Base-by-base conservation (phyloP, 64 coral and sea anemone species). In the Dendrophyllia cribrosa region DNA sequence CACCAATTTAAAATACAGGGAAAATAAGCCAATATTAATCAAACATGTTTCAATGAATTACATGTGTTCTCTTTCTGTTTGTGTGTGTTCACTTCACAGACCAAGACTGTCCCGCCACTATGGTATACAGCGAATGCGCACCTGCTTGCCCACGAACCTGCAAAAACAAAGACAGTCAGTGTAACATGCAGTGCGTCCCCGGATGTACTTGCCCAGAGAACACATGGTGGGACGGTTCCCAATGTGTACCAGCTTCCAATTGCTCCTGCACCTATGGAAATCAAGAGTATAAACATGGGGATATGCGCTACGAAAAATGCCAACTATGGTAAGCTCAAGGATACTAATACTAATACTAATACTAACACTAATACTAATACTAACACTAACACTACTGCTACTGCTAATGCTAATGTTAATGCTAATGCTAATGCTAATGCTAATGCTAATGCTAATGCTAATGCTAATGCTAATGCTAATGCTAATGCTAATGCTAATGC, bases 251-350 rank as follows among this genome's bases (percentile, higher is more conserved):
- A n/a, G 8, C 45, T 9, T 43, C 17, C 10, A 47, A 23, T 6
- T 84, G 80, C 17, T 45, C 80, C 17, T 84, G 80, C n/a, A 66
- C 65, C n/a, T 47, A 84, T 51, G 59, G 20, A 21, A 19, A 47
- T 1, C 17, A 14, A 22, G 6, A 15, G 4, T 84, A 84, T 65
- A 48, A 51, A 14, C 61, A 84, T 16, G 62, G 45, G 3, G 9
- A 23, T 23, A 48, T 50, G 20, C 80, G 60, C 64, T 67, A 67
- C 58, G 62, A 68, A 51, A 7, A 19, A n/a, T 68, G 80, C 45
- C 16, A 84, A 84, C 59, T 51, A 9, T 84, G 80, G 80, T 84
- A 25, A 84, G 80, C 7, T 19, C 53, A 51, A 15, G 4, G 45
- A 3, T 56, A 9, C 53, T 9, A 56, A 26, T 24, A 34, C 34